Conservation (phyloP, 2,113 vertebrate species). For the Etheostoma cragini region DNA sequence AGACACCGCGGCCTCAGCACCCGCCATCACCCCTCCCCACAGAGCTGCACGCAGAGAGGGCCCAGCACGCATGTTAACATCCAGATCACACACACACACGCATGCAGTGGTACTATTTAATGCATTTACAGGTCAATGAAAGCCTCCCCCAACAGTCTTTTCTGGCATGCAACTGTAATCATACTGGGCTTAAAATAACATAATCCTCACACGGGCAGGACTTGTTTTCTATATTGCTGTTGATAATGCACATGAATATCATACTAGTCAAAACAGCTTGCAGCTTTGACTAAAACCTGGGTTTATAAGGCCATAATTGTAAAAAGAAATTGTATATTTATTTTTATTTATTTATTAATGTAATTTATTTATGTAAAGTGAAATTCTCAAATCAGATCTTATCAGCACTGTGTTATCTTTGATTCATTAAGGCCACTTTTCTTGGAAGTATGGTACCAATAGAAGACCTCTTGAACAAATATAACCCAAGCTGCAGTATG, state of each 20-base stretch:
- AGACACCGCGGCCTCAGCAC: conserved; percentile 89
- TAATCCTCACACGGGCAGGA: conserved; percentile 45
- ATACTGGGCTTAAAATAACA: conserved; percentile 44
- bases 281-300: not conserved
- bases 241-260: conserved; percentile 7
- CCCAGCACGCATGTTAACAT: conserved; percentile 55
- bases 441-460: not conserved
- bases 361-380: not conserved
- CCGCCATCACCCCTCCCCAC: conserved; percentile 86
- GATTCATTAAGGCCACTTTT: not conserved
- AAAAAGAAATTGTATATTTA: not conserved
- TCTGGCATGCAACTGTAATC: conserved; percentile 53
- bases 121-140: conserved; percentile 38
- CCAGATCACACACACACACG: conserved; percentile 46
- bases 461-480: conserved; percentile 25
- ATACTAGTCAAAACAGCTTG: not conserved
- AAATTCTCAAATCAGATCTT: not conserved
- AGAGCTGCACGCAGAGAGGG: conserved; percentile 55
- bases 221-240: conserved; percentile 12
- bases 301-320: not conserved
- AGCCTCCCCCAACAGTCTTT: conserved; percentile 30
- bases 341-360: too few relatives aligned
- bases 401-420: not conserved
- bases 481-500: not conserved
- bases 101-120: conserved; percentile 29